Evolutionary conservation across 1,140 invertebrate genomes (phyloP), one percentile per base, ranked within the genome.

Genomic region (Drosophila ficusphila): DNA sequence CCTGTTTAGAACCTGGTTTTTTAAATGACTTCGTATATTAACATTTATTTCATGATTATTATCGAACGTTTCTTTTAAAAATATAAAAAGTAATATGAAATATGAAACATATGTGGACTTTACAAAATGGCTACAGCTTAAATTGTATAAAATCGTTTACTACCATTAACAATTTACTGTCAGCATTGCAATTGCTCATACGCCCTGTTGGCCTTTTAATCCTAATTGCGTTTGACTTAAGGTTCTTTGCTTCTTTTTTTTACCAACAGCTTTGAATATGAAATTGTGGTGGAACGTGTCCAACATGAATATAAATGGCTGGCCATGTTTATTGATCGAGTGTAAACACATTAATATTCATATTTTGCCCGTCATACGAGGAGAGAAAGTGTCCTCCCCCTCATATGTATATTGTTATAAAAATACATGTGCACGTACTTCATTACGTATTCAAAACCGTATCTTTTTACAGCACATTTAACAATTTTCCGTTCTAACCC

Each of bases 331-430:
- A 81, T 81, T 81, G 51, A 76, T 61, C 53, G 52, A 58, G 25
- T 31, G 23, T 25, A 21, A 49, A 39, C 19, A 27, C 65, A 76
- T 76, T 56, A 79, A 76, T 79, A 76, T 79, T 78, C 54, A 78
- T 75, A 65, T 74, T 77, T 61, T 3, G 8, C 19, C 54, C 1
- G 14, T 21, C 36, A 25, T 33, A 29, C 56, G 8, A 27, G n/a
- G n/a, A 18, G 7, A 5, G n/a, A 42, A 18, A 42, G 12, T 14
- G 23, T 58, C 36, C 14, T 46, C 21, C 6, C 11, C 12, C 6
- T 16, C 27, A 29, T 52, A 38, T 34, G 54, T 19, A 12, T 18
- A 14, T 25, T 6, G 4, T 3, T 3, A 18, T 23, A 18, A 2
- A 21, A 11, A 36, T 36, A 11, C 8, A 16, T 34, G 6, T 39